Evolutionary conservation across 2,888 invertebrate genomes (phyloP).

Genomic region (Xanthia icteritia): DNA sequence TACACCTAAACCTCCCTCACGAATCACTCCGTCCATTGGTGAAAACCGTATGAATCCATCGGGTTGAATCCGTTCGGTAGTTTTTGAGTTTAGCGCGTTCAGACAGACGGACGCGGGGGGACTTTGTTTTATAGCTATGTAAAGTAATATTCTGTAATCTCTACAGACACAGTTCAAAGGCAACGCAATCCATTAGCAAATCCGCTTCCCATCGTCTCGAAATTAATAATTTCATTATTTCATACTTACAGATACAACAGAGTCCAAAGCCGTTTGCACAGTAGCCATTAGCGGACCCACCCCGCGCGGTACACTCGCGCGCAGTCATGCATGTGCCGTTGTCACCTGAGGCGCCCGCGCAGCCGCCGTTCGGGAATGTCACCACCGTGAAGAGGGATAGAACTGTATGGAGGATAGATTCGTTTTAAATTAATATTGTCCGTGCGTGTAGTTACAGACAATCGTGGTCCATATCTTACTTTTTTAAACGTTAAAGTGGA

Average conservation of each 20-base stretch:
- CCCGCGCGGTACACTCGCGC: conserved; percentile 93
- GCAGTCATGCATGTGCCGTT: conserved; percentile 95
- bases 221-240: neutral
- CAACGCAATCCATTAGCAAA: too few relatives aligned
- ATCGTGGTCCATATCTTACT: neutral
- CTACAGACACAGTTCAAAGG: too few relatives aligned
- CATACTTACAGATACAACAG: conserved; percentile 93
- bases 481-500: too few relatives aligned
- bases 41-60: too few relatives aligned
- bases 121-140: too few relatives aligned
- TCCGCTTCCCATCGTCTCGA: too few relatives aligned
- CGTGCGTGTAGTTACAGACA: neutral
- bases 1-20: too few relatives aligned
- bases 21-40: too few relatives aligned
- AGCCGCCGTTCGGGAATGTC: conserved; percentile 94
- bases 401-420: conserved; percentile 88
- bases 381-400: conserved; percentile 95
- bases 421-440: neutral
- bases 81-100: too few relatives aligned
- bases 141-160: too few relatives aligned
- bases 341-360: conserved; percentile 94
- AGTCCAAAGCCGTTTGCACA: conserved; percentile 95
- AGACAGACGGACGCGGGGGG: too few relatives aligned
- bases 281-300: conserved; percentile 94
- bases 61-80: too few relatives aligned